Evolutionary conservation across 2,797 vertebrate species (phyloP).

Genomic region (Lerista edwardsae): DNA sequence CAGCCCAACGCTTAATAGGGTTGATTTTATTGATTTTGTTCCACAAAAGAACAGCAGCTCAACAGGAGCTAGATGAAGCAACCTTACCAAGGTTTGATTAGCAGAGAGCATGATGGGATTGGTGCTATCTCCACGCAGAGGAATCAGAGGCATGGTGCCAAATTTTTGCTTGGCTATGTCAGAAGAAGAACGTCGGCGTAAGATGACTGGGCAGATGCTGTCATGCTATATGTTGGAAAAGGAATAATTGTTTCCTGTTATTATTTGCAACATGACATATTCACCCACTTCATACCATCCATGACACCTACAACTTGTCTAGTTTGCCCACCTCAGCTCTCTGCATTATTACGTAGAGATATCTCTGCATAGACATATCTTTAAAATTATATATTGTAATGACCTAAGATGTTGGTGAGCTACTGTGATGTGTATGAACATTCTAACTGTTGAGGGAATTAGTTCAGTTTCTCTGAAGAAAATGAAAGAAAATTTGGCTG

Average conservation of each 20-base stretch:
- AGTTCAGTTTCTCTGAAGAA: neutral
- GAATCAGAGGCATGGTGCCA: slow-evolving; percentile 94
- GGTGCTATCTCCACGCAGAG: slow-evolving; percentile 91
- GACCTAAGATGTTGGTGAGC: neutral
- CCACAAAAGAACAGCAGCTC: neutral
- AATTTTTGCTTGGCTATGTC: slow-evolving; percentile 95
- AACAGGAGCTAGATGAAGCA: neutral
- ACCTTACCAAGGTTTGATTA: slow-evolving; percentile 93
- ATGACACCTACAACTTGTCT: neutral
- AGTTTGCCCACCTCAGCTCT: neutral
- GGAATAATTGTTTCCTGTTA: neutral
- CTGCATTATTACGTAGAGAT: neutral
- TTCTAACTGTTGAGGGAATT: neutral
- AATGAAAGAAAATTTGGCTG: no score
- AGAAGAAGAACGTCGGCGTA: slow-evolving; percentile 90
- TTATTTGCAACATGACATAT: rapidly evolving
- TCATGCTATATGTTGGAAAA: slow-evolving; percentile 80
- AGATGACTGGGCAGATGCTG: slow-evolving; percentile 83
- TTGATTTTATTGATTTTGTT: no score
- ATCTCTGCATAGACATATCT: neutral
- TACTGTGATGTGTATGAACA: neutral
- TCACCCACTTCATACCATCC: neutral
- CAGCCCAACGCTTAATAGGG: no score
- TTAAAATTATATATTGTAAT: neutral
- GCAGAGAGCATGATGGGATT: slow-evolving; percentile 91